Evolutionary conservation across 2,888 invertebrate species (phyloP).

Genomic region (Venustoraphidia nigricollis): DNA sequence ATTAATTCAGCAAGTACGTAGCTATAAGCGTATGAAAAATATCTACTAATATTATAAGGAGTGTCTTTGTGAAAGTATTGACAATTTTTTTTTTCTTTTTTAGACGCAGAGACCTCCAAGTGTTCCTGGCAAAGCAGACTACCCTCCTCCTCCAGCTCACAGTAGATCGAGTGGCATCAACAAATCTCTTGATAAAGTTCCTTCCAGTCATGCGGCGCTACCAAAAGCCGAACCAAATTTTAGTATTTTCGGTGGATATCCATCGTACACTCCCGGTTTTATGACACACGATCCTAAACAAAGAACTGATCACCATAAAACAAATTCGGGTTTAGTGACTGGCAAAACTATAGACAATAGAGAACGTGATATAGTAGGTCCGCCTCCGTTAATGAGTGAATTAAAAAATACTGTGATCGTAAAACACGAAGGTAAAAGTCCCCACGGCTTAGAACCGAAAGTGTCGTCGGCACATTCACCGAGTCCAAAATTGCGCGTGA

Average conservation of each 20-base stretch:
- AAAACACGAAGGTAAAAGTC: slow-evolving; percentile 53
- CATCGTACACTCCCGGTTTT: slow-evolving; percentile 35
- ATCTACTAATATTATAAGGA: too few relatives aligned
- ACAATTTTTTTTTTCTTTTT: slow-evolving; percentile 2
- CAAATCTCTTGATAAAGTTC: slow-evolving; percentile 21
- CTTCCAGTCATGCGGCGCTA: slow-evolving; percentile 19
- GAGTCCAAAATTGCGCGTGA: slow-evolving; percentile 37
- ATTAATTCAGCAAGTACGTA: too few relatives aligned
- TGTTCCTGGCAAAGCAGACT: slow-evolving; percentile 28
- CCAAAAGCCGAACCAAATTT: slow-evolving; percentile 54
- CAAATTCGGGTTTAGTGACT: slow-evolving; percentile 20
- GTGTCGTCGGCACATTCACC: slow-evolving; percentile 37
- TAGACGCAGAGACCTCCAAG: slow-evolving; percentile 22
- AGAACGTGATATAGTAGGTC: slow-evolving; percentile 29
- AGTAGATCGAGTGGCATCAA: slow-evolving; percentile 18
- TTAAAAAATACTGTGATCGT: slow-evolving; percentile 64
- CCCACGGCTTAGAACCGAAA: slow-evolving; percentile 35
- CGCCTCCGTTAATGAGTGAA: slow-evolving; percentile 49
- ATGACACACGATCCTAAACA: slow-evolving; percentile 41
- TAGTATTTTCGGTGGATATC: slow-evolving; percentile 44
- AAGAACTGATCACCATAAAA: slow-evolving; percentile 35
- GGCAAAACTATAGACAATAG: slow-evolving; percentile 25
- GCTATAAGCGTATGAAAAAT: too few relatives aligned
- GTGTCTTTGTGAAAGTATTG: not conserved
- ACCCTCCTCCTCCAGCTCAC: slow-evolving; percentile 32